A percentile compares a stretch with the other conserved stretches of the same genome.
Evolutionary conservation across 2,888 invertebrate species (phyloP).

Genomic region (Drosophila peninsularis): DNA sequence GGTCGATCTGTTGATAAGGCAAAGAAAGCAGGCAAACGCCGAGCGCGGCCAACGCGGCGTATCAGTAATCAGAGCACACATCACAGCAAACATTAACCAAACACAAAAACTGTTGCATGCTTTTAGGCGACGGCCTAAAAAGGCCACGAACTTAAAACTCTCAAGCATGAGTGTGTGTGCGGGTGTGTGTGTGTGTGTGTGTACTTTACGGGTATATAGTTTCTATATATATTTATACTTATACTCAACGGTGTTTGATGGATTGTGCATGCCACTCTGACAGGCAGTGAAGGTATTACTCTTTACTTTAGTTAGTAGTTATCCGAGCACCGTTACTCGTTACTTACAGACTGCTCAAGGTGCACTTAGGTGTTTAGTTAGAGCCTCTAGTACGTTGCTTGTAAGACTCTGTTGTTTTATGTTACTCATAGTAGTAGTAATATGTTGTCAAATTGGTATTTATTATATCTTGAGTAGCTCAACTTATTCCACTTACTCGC

Average conservation of each 20-base stretch:
- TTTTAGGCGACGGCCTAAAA: conserved; percentile 40
- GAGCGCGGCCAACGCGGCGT: conserved; percentile 31
- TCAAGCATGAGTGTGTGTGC: no score
- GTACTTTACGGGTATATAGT: neutral
- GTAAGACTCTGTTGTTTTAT: no score
- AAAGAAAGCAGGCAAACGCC: conserved; percentile 15
- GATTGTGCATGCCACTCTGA: neutral
- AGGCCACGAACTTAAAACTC: no score
- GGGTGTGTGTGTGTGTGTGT: neutral
- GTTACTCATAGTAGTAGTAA: no score
- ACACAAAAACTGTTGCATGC: conserved; percentile 48
- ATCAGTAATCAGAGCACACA: conserved; percentile 33
- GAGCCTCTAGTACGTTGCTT: neutral
- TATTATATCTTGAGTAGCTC: no score
- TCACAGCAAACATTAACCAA: neutral
- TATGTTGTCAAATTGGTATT: no score
- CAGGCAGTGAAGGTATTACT: neutral
- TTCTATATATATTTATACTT: neutral
- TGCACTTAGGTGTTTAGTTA: neutral
- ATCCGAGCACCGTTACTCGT: no score
- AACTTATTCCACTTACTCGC: neutral
- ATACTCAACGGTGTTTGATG: neutral
- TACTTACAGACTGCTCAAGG: neutral
- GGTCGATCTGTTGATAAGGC: conserved; percentile 77
- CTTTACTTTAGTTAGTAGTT: no score